Evolutionary conservation across 2,888 invertebrate genomes (phyloP), one percentile per base, ranked within the genome.

Genomic region (Argyra leucocephala): DNA sequence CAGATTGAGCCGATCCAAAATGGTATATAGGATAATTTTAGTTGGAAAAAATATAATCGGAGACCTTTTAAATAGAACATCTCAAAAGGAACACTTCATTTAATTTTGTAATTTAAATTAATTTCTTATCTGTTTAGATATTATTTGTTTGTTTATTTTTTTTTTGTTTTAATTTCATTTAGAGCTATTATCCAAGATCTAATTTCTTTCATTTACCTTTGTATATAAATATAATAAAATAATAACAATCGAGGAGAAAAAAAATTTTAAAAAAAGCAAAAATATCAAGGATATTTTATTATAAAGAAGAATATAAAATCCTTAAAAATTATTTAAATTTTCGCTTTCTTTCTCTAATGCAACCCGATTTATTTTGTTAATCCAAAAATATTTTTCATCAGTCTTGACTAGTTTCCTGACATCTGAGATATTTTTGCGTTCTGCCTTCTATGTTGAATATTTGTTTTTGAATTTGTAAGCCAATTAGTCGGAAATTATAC

Each of bases 11-110:
- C n/a, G 15, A 48, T 48, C 5, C 15, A n/a, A 48, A 48, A 18
- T 48, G 48, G 12, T 48, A 12, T 48, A 12, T 18, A 15, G 48
- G 48, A 18, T 1, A 18, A 48, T 5, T 18, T 48, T 15, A 18
- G 48, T 18, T 48, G 12, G 31, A 48, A 48, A 48, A 48, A 48
- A n/a, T 48, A n/a, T 18, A 48, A 48, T 48, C 9, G 48, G 18
- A 31, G 18, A 48, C 15, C 48, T 18, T 5, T 48, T 48, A 48
- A 48, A 48, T 48, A 48, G 18, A 48, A n/a, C n/a, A n/a, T n/a
- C n/a, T n/a, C n/a, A n/a, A n/a, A n/a, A n/a, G n/a, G n/a, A n/a
- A 48, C 48, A 48, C 48, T 48, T 48, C 48, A 48, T 48, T 48
- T 48, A 48, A 48, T 48, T 48, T 18, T 48, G 48, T 48, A 48